A percentile compares a stretch with the other conserved stretches of the same genome.
phyloP scores from a whole-genome alignment of 2,113 vertebrate genomes.

The Rhabdornis inornatus region DNA sequence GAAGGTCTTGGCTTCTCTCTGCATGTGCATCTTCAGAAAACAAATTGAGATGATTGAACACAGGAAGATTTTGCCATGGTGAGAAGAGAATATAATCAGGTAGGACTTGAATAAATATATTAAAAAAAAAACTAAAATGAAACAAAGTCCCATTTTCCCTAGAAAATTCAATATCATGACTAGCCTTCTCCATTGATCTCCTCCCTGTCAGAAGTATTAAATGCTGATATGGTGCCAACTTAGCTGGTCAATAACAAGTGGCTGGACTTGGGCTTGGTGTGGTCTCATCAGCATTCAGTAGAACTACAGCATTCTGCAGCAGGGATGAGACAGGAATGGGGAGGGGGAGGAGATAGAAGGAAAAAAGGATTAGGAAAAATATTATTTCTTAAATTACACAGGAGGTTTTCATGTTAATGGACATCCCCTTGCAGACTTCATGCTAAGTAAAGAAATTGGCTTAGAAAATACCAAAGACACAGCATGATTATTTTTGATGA shows the following conservation, averaged over 20 bases:
- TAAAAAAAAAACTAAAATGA: not conserved
- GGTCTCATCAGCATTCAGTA: not conserved
- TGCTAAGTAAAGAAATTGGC: not conserved
- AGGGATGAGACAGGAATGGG: not conserved
- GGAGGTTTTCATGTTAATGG: not conserved
- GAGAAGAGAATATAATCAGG: not conserved
- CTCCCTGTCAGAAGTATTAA: not conserved
- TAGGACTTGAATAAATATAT: not conserved
- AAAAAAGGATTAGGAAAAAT: not conserved
- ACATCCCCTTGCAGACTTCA: not conserved
- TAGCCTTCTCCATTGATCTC: not conserved
- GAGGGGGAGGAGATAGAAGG: not conserved
- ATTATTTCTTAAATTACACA: conserved; percentile 6
- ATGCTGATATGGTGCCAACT: not conserved
- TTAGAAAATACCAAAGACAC: not conserved
- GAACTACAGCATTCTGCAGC: not conserved
- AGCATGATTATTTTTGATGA: not conserved
- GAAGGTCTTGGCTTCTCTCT: not conserved
- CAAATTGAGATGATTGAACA: not conserved
- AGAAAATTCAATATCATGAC: not conserved
- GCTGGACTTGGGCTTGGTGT: not conserved
- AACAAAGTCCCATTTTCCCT: not conserved
- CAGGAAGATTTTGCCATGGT: not conserved
- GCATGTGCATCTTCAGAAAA: not conserved
- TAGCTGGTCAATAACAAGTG: not conserved